Percentiles rank a stretch among this genome's conserved stretches.
phyloP scores from a whole-genome alignment of 2,888 invertebrate species.

The Elegia similella region DNA sequence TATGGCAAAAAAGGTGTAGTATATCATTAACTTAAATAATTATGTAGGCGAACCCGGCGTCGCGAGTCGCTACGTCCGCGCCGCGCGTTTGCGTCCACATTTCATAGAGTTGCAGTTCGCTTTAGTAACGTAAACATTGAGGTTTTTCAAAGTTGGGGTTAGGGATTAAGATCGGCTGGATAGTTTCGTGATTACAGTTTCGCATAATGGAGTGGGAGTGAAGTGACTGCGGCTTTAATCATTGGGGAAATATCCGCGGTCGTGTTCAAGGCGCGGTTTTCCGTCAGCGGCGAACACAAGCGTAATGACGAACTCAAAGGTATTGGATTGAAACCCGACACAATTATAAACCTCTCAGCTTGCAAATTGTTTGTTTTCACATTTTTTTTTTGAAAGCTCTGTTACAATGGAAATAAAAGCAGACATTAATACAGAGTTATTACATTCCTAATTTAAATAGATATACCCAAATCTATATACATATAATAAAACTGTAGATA shows the following conservation, averaged over 20 bases:
- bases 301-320: slow-evolving; percentile 13
- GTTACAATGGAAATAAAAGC: neutral
- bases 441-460: too few species aligned
- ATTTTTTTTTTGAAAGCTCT: neutral
- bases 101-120: neutral
- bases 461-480: too few species aligned
- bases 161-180: slow-evolving; percentile 33
- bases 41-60: slow-evolving; percentile 55
- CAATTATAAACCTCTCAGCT: slow-evolving; percentile 16
- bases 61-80: slow-evolving; percentile 29
- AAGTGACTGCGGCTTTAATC: slow-evolving; percentile 63
- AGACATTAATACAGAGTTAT: too few species aligned
- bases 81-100: slow-evolving; percentile 36
- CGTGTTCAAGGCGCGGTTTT: slow-evolving; percentile 34
- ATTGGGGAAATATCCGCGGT: slow-evolving; percentile 70
- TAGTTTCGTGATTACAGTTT: slow-evolving; percentile 72
- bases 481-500: too few species aligned
- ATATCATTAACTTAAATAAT: slow-evolving; percentile 80
- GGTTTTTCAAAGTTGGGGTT: slow-evolving; percentile 22
- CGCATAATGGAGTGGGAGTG: slow-evolving; percentile 68
- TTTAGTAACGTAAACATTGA: slow-evolving; percentile 34
- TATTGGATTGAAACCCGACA: slow-evolving; percentile 6
- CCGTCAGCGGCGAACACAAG: neutral
- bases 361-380: slow-evolving; percentile 10
- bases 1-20: slow-evolving; percentile 67